Percentiles rank a stretch among this genome's conserved stretches.
These are phyloP conservation scores for Nilaparvata lugens DNA, from an alignment of 1,140 invertebrate genomes.

Conservation along the genomic window DNA sequence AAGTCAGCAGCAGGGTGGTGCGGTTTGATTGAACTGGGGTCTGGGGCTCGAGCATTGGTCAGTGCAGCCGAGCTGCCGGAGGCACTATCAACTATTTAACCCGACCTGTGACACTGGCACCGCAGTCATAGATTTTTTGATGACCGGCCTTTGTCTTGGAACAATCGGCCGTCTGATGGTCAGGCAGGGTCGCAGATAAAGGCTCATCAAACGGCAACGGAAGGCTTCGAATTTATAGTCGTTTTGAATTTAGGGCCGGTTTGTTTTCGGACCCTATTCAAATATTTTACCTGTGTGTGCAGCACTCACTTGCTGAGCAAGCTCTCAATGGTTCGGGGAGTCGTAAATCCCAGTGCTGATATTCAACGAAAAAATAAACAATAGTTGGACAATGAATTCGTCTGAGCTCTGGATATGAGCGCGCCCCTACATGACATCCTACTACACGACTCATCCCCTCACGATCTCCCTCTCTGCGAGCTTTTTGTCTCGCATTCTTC, in stretches of 20 bases:
- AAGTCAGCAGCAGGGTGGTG: background rate
- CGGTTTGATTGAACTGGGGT: background rate
- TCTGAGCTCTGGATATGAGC: too few relatives aligned
- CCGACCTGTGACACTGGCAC: background rate
- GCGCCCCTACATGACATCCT: too few relatives aligned
- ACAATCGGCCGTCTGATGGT: background rate
- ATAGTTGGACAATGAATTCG: too few relatives aligned
- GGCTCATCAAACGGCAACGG: background rate
- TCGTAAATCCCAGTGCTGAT: too few relatives aligned
- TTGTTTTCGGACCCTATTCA: background rate
- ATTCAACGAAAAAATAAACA: too few relatives aligned
- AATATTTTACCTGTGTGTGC: background rate
- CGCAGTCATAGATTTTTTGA: background rate
- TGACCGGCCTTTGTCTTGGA: background rate
- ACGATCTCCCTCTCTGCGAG: too few relatives aligned
- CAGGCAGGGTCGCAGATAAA: background rate
- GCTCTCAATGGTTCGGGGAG: too few relatives aligned
- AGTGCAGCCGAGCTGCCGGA: background rate
- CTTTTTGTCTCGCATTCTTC: too few relatives aligned
- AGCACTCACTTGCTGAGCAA: too few relatives aligned
- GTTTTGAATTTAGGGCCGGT: background rate
- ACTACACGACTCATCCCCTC: too few relatives aligned
- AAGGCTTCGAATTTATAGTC: slow-evolving; percentile 1
- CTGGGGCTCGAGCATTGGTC: background rate
- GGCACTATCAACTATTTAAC: background rate